Evolutionary conservation across 1,140 invertebrate species (phyloP).

Genomic region (Delia radicum): DNA sequence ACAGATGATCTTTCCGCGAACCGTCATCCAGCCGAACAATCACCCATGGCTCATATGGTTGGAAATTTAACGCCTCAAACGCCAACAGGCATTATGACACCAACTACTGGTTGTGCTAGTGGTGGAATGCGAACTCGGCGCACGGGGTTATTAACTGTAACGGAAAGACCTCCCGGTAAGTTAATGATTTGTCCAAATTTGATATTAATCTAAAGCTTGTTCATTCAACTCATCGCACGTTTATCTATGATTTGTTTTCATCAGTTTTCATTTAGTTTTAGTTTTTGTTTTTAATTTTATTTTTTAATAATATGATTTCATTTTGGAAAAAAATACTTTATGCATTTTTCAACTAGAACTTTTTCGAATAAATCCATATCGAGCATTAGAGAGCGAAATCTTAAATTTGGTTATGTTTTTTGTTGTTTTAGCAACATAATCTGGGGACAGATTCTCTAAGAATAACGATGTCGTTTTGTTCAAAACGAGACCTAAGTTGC

Average conservation of each 20-base stretch:
- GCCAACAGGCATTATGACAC: conserved; percentile 35
- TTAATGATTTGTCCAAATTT: not conserved
- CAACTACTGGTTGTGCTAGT: conserved; percentile 37
- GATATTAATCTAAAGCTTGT: not conserved
- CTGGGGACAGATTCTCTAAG: too few relatives aligned
- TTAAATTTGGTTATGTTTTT: not conserved
- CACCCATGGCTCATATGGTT: conserved; percentile 25
- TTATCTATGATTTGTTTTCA: not conserved
- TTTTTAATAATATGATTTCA: not conserved
- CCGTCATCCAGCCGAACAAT: conserved; percentile 55
- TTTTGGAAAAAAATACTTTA: too few relatives aligned
- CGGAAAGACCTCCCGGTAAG: conserved; percentile 81
- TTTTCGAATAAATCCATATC: too few relatives aligned
- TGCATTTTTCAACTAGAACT: too few relatives aligned
- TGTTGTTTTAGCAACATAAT: not conserved
- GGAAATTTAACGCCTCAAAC: conserved; percentile 44
- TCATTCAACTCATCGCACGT: not conserved
- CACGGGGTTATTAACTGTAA: conserved; percentile 79
- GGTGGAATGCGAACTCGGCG: conserved; percentile 68
- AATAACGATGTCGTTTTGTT: too few relatives aligned
- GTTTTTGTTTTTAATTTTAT: not conserved
- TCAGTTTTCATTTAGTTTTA: not conserved
- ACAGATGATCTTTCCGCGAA: conserved; percentile 50
- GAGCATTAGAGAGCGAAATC: too few relatives aligned
- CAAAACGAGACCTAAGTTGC: too few relatives aligned